Evolutionary conservation across 1,140 invertebrate species (phyloP).

Genomic region (Drosophila athabasca): DNA sequence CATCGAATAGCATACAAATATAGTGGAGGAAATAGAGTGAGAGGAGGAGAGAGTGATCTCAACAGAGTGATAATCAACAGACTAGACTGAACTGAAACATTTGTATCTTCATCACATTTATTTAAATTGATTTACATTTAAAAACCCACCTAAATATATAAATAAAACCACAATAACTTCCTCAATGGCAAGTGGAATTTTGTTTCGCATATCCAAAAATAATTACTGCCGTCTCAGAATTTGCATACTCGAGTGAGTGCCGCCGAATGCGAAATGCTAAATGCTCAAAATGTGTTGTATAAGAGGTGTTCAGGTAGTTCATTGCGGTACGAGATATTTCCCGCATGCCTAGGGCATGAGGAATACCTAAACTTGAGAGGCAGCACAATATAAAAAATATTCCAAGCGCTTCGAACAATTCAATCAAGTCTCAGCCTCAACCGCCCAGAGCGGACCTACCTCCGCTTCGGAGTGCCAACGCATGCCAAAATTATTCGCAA

Average conservation of each 20-base stretch:
- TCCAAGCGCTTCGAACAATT: slow-evolving; percentile 51
- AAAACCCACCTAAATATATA: too few relatives aligned
- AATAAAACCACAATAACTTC: too few relatives aligned
- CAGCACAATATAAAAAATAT: slow-evolving; percentile 46
- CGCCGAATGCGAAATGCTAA: slow-evolving; percentile 1
- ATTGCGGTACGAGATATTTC: slow-evolving; percentile 6
- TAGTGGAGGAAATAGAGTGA: too few relatives aligned
- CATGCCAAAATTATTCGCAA: slow-evolving; percentile 55
- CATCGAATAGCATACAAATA: too few relatives aligned
- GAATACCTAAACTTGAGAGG: slow-evolving; percentile 32
- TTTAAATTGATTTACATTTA: too few relatives aligned
- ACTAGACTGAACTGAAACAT: background rate
- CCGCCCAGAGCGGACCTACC: too few relatives aligned
- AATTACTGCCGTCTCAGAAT: slow-evolving; percentile 34
- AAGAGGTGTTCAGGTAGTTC: slow-evolving; percentile 48
- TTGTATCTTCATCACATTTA: background rate
- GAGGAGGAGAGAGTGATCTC: too few relatives aligned
- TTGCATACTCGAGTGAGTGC: slow-evolving; percentile 29
- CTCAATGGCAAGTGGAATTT: slow-evolving; percentile 35
- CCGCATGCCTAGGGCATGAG: slow-evolving; percentile 29
- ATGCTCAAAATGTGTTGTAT: slow-evolving; percentile 3
- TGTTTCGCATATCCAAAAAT: slow-evolving; percentile 32
- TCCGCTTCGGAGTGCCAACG: slow-evolving; percentile 28
- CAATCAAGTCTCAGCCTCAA: slow-evolving; percentile 32
- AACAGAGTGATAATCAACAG: background rate